Base-by-base conservation (phyloP, 2,797 vertebrate species). In the Galago senegalensis region DNA sequence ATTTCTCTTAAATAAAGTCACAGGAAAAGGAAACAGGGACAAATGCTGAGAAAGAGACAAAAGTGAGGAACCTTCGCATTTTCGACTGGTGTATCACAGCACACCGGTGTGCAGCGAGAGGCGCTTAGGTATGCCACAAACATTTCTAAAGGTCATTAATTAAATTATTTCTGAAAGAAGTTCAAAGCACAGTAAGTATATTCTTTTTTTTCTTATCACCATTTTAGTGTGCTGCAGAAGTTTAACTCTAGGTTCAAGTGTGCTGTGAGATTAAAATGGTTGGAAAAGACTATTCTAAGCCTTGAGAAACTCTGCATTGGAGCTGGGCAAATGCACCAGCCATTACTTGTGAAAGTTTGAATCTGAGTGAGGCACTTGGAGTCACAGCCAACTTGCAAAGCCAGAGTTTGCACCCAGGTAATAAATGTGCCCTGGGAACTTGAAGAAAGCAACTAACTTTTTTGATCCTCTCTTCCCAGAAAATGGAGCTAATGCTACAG, bases 1-100 rank as follows among this genome's bases (percentile, higher is more conserved):
- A 9, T 83, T 91, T 60, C 49, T 93, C 70, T 87, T 87, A 60
- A 95, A 72, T 29, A 82, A 72, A 21, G 3, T 29, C 25, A 5
- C 23, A 29, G 13, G 27, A 6, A 75, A 91, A 58, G 60, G 40
- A 86, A 82, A 29, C 27, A 90, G 56, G 67, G 63, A 89, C 23
- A 34, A 82, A 89, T 77, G 65, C 76, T 11, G 14, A 95, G 56
- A 46, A 72, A 72, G 18, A 90, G 6, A 37, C 65, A 89, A 56
- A 84, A n/a, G 77, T 37, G 23, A 82, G 34, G 40, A 43, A 20
- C 29, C 13, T 27, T 81, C 46, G 85, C 1, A 18, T 40, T 53
- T 53, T 53, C 49, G 13, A 53, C 49, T 1, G 14, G 14, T 53
- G 49, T 53, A 53, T 53, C 49, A 53, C 4, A 14, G 49, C 49